Evolutionary conservation across 1,140 invertebrate genomes (phyloP).

Genomic region (Coelopa frigida): DNA sequence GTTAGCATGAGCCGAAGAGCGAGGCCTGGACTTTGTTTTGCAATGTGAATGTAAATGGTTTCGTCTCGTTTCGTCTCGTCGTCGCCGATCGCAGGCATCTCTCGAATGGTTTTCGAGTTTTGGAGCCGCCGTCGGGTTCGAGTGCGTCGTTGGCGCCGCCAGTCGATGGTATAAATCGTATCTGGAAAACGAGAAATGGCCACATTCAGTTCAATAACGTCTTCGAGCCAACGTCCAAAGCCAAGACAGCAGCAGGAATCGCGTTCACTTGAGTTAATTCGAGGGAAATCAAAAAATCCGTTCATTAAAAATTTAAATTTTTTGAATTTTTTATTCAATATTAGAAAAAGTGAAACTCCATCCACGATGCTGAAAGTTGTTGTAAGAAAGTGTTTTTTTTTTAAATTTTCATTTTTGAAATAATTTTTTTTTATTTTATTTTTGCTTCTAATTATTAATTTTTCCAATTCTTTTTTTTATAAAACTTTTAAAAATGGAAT

Average conservation of each 20-base stretch:
- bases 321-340: neutral
- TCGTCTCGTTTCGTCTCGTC: neutral
- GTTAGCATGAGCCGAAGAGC: constrained; percentile 9
- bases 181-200: constrained; percentile 32
- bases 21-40: neutral
- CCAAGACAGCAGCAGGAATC: neutral
- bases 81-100: neutral
- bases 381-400: constrained; percentile 26
- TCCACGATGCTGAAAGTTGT: constrained; percentile 34
- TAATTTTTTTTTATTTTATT: neutral
- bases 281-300: neutral
- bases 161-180: constrained; percentile 41
- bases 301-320: constrained; percentile 3
- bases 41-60: neutral
- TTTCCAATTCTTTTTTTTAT: neutral
- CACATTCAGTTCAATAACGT: constrained; percentile 32
- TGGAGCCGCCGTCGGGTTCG: constrained; percentile 10
- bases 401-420: neutral
- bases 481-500: neutral
- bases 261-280: constrained; percentile 1
- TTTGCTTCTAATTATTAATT: neutral
- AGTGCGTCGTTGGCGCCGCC: neutral
- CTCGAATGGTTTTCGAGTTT: neutral
- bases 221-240: constrained; percentile 20
- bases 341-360: neutral